Evolutionary conservation across 2,113 vertebrate species (phyloP).

Genomic region (Sus scrofa): T2T-Sscrofa CM000823.6:54833001-54833500

Average conservation of each 20-base stretch:
- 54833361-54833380: not conserved
- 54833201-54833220: slow-evolving; percentile 68
- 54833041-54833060: slow-evolving; percentile 7
- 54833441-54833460: not conserved
- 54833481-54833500: not conserved
- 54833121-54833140: slow-evolving; percentile 45
- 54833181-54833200: slow-evolving; percentile 46
- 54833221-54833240: slow-evolving; percentile 35
- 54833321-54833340: not conserved
- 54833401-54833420: not conserved
- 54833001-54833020: not conserved
- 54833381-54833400: not conserved
- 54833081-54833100: slow-evolving; percentile 51
- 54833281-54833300: not conserved
- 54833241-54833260: not conserved
- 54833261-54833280: not conserved
- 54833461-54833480: not conserved
- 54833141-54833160: slow-evolving; percentile 27
- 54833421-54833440: not conserved
- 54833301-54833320: not conserved
- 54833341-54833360: not conserved
- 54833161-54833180: slow-evolving; percentile 73
- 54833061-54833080: not conserved
- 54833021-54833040: not conserved
- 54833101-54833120: slow-evolving; percentile 46